Conservation (phyloP, 2,113 vertebrate genomes). For the Pyxicephalus adspersus region DNA sequence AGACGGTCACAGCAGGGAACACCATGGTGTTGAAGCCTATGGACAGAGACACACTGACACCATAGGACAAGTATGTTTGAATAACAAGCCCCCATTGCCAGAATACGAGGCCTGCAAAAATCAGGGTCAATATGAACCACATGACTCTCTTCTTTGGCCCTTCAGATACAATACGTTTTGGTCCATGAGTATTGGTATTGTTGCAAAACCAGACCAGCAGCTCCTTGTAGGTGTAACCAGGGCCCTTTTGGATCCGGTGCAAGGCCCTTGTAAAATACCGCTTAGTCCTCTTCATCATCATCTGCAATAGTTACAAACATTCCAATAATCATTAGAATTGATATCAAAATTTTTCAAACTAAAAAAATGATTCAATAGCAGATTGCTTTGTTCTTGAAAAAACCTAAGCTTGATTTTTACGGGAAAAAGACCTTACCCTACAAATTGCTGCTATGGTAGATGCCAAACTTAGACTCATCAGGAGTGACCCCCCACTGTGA, state of each 20-base stretch:
- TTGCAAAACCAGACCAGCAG: slow-evolving; percentile 82
- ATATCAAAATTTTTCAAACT: no score
- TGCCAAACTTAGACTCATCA: no score
- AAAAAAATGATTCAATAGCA: not conserved
- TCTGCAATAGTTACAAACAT: slow-evolving; percentile 11
- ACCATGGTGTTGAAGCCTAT: slow-evolving; percentile 79
- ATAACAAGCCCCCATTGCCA: slow-evolving; percentile 82
- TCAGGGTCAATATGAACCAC: slow-evolving; percentile 78
- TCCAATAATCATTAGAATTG: not conserved
- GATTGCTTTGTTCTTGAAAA: not conserved
- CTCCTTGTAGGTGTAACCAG: slow-evolving; percentile 79
- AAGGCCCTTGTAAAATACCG: slow-evolving; percentile 71
- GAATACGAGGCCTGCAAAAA: slow-evolving; percentile 75
- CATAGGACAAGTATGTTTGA: slow-evolving; percentile 77
- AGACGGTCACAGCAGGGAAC: slow-evolving; percentile 79
- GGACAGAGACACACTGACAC: slow-evolving; percentile 73
- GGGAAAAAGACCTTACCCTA: not conserved
- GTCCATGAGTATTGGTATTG: slow-evolving; percentile 83
- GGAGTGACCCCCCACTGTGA: no score
- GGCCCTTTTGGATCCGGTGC: slow-evolving; percentile 81
- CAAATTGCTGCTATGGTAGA: no score
- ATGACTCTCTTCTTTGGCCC: slow-evolving; percentile 79
- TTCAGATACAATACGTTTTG: slow-evolving; percentile 80
- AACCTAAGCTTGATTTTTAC: not conserved
- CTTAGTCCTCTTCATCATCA: slow-evolving; percentile 68